Conservation (phyloP, 2,888 invertebrate species). For the Eupithecia insigniata region DNA sequence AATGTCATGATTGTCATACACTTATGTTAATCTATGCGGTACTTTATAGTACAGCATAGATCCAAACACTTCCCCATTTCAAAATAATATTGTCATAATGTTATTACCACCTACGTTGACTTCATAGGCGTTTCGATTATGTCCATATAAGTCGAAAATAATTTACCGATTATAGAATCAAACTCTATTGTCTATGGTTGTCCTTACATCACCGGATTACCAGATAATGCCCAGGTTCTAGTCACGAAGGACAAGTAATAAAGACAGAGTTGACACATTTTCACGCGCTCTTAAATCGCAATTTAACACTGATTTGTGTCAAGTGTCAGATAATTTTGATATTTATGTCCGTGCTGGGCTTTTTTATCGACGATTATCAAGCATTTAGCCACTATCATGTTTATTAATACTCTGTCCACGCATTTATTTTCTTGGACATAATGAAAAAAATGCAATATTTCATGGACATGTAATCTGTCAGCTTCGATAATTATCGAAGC, state of each 20-base stretch:
- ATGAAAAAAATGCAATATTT: no score
- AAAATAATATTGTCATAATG: slow-evolving; percentile 51
- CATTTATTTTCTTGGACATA: no score
- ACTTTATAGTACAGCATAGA: not conserved
- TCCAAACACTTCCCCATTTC: slow-evolving; percentile 46
- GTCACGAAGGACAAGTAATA: slow-evolving; percentile 55
- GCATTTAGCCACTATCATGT: not conserved
- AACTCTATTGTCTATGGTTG: slow-evolving; percentile 56
- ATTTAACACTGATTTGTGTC: slow-evolving; percentile 38
- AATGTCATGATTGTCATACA: not conserved
- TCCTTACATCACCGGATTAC: slow-evolving; percentile 54
- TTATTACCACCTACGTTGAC: slow-evolving; percentile 57
- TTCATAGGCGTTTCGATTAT: slow-evolving; percentile 56
- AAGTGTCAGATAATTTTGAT: slow-evolving; percentile 22
- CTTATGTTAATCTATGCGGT: not conserved
- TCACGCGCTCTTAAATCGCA: slow-evolving; percentile 39
- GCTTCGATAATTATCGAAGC: no score
- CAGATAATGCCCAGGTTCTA: slow-evolving; percentile 49
- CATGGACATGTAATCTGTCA: no score
- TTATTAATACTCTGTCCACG: not conserved
- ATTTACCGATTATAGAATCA: slow-evolving; percentile 51
- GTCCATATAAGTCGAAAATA: slow-evolving; percentile 71
- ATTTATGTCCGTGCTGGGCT: not conserved
- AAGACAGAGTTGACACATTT: slow-evolving; percentile 54
- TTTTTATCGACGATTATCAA: not conserved